Base-by-base conservation (phyloP, 2,113 vertebrate species). In the Pteruthius melanotis region DNA sequence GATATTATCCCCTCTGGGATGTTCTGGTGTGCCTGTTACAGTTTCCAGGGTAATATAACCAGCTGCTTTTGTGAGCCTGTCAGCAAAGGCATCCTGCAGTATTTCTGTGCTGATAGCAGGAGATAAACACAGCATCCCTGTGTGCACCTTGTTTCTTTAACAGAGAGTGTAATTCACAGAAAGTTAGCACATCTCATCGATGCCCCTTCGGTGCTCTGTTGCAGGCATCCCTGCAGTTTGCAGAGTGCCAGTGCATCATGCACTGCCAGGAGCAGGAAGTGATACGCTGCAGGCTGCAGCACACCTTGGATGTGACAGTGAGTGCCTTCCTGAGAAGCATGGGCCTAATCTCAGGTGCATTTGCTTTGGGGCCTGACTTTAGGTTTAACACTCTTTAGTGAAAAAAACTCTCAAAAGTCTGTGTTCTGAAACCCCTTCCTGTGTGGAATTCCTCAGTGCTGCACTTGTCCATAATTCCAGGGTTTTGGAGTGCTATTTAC, bases 211-310 rank as follows among this genome's bases (percentile, higher is more conserved):
- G 2, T 57, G 52, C 75, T 63, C 35, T 53, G n/a, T 95, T 84
- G 33, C 96, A 99, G 99, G 98, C 98, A 77, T 98, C 97, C 26
- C 93, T 98, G 96, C 98, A 98, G 83, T 98, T 99, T 96, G 97
- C 98, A 71, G 98, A 98, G 94, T 98, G 98, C 92, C 99, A 98
- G 93, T 97, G 98, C 83, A 97, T 98, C 82, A 98, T 99, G 94
- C 99, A 99, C 88, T 97, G 96, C 61, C 98, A 98, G 87, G 98
- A 99, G 12, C 98, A 99, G 93, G 98, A 99, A 49, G 97, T 97
- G 8, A 96, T 98, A 84, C 96, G 94, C 37, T 96, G 98, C 53
- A 98, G 98, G 80, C 98, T 99, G 69, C 98, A 98, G 26, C 99
- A 98, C 49, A 95, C 98, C 39, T 93, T 99, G 90, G 98, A 98